Base-by-base conservation (phyloP, 2,888 invertebrate genomes). In the Aethes cnicana region DNA sequence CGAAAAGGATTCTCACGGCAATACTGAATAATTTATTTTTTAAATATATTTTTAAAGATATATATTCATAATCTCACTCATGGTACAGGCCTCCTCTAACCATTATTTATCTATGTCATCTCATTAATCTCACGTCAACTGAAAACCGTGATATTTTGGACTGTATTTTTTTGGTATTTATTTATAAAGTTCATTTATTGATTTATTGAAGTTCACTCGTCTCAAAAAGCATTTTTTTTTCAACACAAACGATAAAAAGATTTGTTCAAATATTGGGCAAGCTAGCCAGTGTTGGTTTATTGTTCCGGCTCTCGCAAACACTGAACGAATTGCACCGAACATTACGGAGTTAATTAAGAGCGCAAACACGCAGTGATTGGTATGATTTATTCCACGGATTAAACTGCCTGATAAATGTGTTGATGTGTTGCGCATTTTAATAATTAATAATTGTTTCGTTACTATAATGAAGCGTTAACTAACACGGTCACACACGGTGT, bases 11-110 rank as follows among this genome's bases (percentile, higher is more conserved):
- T 44, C n/a, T n/a, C n/a, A 47, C 49, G 53, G 65, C 58, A 69
- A 66, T 64, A 66, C 67, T 65, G 67, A 57, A 58, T 54, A 56
- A 54, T 56, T 60, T 61, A 63, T 67, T 62, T 66, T 66, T n/a
- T n/a, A n/a, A n/a, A n/a, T n/a, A n/a, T n/a, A n/a, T n/a, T n/a
- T n/a, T n/a, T n/a, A n/a, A n/a, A n/a, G n/a, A n/a, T n/a, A n/a
- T n/a, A n/a, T n/a, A n/a, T n/a, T n/a, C n/a, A n/a, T n/a, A n/a
- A n/a, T n/a, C n/a, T n/a, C n/a, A n/a, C n/a, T n/a, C n/a, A n/a
- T n/a, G n/a, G n/a, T n/a, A n/a, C n/a, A n/a, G n/a, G n/a, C n/a
- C n/a, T n/a, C n/a, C n/a, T n/a, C n/a, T n/a, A n/a, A n/a, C n/a
- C n/a, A n/a, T n/a, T n/a, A n/a, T n/a, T n/a, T n/a, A n/a, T n/a